Evolutionary conservation across 2,797 vertebrate species (phyloP), one percentile per base, ranked within the genome.

Genomic region (Eulemur coronatus): DNA sequence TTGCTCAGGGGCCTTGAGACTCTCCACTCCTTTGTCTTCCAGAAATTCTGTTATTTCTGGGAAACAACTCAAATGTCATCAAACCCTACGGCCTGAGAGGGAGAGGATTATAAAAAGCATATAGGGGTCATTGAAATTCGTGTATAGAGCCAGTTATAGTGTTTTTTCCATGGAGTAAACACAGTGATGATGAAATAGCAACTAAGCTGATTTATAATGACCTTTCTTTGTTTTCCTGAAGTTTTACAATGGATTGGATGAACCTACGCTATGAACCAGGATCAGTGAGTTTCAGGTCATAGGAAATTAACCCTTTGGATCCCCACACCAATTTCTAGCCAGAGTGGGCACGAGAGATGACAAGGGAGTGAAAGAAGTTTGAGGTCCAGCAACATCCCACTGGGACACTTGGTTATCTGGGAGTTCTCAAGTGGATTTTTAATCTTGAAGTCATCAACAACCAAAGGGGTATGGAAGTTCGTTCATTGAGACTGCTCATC

Each of bases 401-500:
- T 81, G 61, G 13, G 61, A 30, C 5, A 5, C n/a, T 33, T 28
- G 18, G 28, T 46, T 48, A 14, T 24, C 67, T 55, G 33, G 33
- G 85, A 61, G 59, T 65, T 43, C 38, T 48, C 55, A n/a, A 6
- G 41, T 41, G 15, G 41, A 46, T 28, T 52, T 81, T 46, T 24
- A 33, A 33, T 26, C 22, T 67, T 30, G 35, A 63, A 17, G 26
- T n/a, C 57, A 35, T 55, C 2, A 2, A 41, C 41, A 67, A 28
- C 50, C 20, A 18, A 26, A 17, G 17, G 3, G 8, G 24, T 46
- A 1, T 35, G 22, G 17, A 70, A 55, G 63, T 61, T 61, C 48
- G 1, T 26, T 41, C 20, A 0, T 0, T 7, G 33, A 46, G 41
- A 67, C 75, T 0, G 1, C 26, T 55, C 13, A 0, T 57, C 50